Evolutionary conservation across 2,797 vertebrate genomes (phyloP), one percentile per base, ranked within the genome.

Genomic region (Borostomias antarcticus): DNA sequence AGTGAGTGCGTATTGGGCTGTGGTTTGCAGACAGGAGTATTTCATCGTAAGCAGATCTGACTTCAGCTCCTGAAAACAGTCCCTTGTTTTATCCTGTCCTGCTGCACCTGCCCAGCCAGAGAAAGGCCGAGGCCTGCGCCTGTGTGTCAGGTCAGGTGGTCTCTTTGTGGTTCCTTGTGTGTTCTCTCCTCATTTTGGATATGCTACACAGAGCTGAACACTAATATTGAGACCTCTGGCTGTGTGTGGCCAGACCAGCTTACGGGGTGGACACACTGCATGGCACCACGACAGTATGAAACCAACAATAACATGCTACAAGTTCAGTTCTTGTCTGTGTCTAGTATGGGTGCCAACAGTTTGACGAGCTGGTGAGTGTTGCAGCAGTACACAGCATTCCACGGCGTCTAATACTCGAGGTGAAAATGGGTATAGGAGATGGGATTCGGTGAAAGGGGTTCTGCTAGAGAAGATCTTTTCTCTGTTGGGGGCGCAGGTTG

Each of bases 211-310:
- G 62, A 85, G 76, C 74, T 57, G 11, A 76, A 82, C 72, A 48
- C 63, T 84, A 83, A 87, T 58, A 81, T 70, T 66, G 23, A 66
- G 25, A 57, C 73, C 69, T 75, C 71, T 62, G 75, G 62, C 70
- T 74, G 77, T 73, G 77, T 73, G 40, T 5, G 77, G 68, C 50
- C 71, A 61, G 23, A 43, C 50, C 19, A 68, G 32, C 69, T 69
- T 35, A 71, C 66, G 62, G 75, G 73, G 50, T 76, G 72, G 11
- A 65, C 25, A n/a, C n/a, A 59, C 72, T 78, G 69, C 13, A 23
- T 17, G n/a, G 11, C 17, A 5, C 13, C 35, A 0, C 53, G 69
- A 26, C 10, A 77, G 61, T 73, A 45, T 75, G 19, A 75, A 82
- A 80, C 76, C 65, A 15, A 33, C 0, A 60, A 63, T 71, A 79